phyloP scores from a whole-genome alignment of 2,113 vertebrate species.

The Orthonyx spaldingii region DNA sequence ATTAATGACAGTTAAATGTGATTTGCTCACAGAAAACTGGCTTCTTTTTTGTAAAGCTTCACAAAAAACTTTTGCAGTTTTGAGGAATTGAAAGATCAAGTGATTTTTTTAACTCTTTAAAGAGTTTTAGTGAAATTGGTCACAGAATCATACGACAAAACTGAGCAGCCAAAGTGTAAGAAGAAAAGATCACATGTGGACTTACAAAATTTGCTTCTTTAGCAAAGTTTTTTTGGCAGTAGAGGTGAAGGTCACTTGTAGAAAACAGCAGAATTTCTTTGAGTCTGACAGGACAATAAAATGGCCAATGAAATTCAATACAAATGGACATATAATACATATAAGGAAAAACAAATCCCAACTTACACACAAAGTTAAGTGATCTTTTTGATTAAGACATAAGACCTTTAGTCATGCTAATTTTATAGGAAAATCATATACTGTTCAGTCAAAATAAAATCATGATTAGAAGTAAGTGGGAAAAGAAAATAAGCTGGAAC shows the following conservation, averaged over 20 bases:
- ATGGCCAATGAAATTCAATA: not conserved
- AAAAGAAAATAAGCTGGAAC: not conserved
- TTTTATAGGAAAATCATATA: not conserved
- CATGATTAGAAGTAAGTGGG: not conserved
- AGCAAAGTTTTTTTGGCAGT: not conserved
- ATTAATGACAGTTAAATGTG: not conserved
- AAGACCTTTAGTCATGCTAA: not conserved
- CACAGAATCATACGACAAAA: not conserved
- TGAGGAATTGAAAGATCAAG: not conserved
- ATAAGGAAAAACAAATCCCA: not conserved
- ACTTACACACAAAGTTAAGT: not conserved
- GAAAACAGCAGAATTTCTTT: not conserved
- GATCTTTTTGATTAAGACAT: not conserved
- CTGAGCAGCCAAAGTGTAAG: not conserved
- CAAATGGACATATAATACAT: rapidly evolving
- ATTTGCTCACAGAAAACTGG: not conserved
- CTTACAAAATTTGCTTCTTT: not conserved
- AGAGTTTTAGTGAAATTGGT: not conserved
- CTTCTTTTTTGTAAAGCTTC: not conserved
- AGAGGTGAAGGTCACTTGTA: not conserved
- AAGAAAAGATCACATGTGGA: not conserved
- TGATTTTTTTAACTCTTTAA: not conserved
- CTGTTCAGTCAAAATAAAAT: not conserved
- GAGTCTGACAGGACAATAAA: not conserved
- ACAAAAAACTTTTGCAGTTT: not conserved